phyloP scores from a whole-genome alignment of 2,888 invertebrate species.

The Coenonympha glycerion region DNA sequence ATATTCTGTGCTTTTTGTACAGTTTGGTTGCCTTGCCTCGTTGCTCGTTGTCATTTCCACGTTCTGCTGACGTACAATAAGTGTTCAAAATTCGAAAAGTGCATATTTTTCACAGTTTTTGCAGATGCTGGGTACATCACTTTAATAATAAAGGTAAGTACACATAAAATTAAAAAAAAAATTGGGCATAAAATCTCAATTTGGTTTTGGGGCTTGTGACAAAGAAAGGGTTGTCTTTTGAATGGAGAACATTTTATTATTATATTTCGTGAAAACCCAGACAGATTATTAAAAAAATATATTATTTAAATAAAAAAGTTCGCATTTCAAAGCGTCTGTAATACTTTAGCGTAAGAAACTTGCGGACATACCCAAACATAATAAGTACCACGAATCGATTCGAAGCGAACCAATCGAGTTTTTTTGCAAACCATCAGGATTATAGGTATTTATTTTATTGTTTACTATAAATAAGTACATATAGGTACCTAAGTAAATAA shows the following conservation, averaged over 20 bases:
- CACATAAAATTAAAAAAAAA: too few relatives aligned
- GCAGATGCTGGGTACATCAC: slow-evolving; percentile 6
- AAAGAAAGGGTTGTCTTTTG: too few relatives aligned
- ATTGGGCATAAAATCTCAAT: too few relatives aligned
- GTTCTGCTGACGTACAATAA: slow-evolving; percentile 1
- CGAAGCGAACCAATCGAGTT: not conserved
- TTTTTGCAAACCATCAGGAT: not conserved
- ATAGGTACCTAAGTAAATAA: too few relatives aligned
- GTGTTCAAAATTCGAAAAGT: slow-evolving; percentile 8
- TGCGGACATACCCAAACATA: too few relatives aligned
- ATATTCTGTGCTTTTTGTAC: slow-evolving; percentile 27
- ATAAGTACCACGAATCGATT: not conserved
- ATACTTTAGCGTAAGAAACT: not conserved
- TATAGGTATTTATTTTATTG: too few relatives aligned
- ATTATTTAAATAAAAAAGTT: not conserved
- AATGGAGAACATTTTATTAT: too few relatives aligned
- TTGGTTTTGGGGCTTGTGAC: too few relatives aligned
- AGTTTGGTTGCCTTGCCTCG: slow-evolving; percentile 22
- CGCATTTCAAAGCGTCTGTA: not conserved
- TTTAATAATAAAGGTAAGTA: slow-evolving; percentile 18
- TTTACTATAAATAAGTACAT: too few relatives aligned
- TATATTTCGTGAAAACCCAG: too few relatives aligned
- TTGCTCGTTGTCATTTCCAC: slow-evolving; percentile 11
- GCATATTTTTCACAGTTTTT: not conserved
- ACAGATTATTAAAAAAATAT: too few relatives aligned